Base-by-base conservation (phyloP, 2,113 vertebrate species). In the Eolophus roseicapilla region DNA sequence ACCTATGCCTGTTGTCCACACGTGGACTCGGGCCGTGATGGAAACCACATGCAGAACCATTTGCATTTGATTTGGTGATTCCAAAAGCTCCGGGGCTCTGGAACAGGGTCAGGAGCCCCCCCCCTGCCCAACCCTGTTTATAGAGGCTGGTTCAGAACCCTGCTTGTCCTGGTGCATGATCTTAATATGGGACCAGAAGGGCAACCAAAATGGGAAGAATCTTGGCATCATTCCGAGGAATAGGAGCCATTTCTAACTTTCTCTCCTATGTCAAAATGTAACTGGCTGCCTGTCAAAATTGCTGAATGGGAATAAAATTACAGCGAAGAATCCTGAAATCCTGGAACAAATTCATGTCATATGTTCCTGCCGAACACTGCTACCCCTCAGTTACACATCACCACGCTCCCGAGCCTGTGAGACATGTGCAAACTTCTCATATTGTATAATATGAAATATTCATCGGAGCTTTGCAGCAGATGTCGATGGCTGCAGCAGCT, bases 391-490 rank as follows among this genome's bases (percentile, higher is more conserved):
- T 87, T 79, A 84, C 90, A 88, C 82, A 88, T 84, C 93, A 68
- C 69, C 85, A 41, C 8, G 10, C 55, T 3, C 28, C 47, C 91
- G n/a, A 50, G 50, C 46, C 89, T 71, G 89, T 20, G 91, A 91
- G 74, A 57, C 93, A 95, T 33, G 33, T 74, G 91, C 86, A 92
- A 85, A 87, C 87, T 94, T 93, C 23, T 20, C 91, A 31, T 49
- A 11, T 46, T 77, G 65, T 84, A 62, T 21, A 33, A 43, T 31
- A 86, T 3, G 77, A 95, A 96, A 95, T 93, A 82, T 93, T 97
- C 95, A 95, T 90, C 13, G 69, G 50, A 60, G 95, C 95, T 91
- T 64, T 70, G 77, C 94, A 95, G 88, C 93, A 95, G 82, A 74
- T 96, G 93, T 49, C 90, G 68, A 2, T 43, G 92, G 83, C 75